Base-by-base conservation (phyloP, 2,113 vertebrate genomes). In the Mirounga angustirostris region DNA sequence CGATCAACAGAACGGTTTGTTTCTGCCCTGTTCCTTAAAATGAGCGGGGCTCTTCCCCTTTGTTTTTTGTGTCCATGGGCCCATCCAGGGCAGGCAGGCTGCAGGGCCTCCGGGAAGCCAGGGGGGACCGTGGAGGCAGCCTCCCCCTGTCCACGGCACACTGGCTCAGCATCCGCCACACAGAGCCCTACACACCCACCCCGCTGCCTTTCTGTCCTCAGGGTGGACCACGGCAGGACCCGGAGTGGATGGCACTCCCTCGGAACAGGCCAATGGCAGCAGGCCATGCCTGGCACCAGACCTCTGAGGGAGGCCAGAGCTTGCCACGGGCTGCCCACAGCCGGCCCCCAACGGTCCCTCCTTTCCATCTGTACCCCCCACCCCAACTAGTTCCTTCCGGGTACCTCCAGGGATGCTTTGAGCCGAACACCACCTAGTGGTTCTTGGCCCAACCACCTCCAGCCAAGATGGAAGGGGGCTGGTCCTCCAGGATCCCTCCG, bases 221-320 rank as follows among this genome's bases (percentile, higher is more conserved):
- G 26, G 0, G 36, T 0, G 26, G 59, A 71, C 30, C 12, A 30
- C 2, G 3, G 36, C 0, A 2, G 24, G 89, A 9, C 24, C 19
- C 26, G 69, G 67, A 36, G 50, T 46, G 43, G 69, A 14, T 1
- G 26, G 30, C 21, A 0, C 10, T 22, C 83, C 65, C 24, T 80
- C 1, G 3, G 61, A 59, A 65, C 19, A 28, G 69, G 40, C 52
- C 81, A 40, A 33, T 10, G 61, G 88, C 59, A 90, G 83, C 59
- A 9, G 0, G 0, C 54, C 79, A 67, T 33, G 0, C 56, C 97
- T 19, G 2, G n/a, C 58, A 19, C 56, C 89, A 28, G 36, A 58
- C 78, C 56, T 71, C 43, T 14, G 40, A 46, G n/a, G 85, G 73
- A 85, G 36, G 30, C 73, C 46, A 28, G 78, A 36, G 43, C 28